A percentile compares a stretch with the other conserved stretches of the same genome.
Conservation (phyloP, 2,888 invertebrate species). For the Drosophila nigritarsus region DNA sequence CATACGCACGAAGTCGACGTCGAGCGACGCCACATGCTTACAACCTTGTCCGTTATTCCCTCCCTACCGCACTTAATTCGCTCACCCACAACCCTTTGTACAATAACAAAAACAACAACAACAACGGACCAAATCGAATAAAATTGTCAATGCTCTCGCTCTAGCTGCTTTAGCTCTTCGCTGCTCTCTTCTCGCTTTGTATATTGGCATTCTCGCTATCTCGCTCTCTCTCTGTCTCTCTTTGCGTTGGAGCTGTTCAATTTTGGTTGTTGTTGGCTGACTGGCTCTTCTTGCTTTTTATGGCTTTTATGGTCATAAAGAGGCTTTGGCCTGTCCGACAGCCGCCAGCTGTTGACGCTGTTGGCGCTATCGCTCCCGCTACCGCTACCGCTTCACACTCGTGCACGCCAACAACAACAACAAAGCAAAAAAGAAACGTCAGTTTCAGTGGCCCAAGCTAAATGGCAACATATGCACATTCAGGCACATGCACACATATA, state of each 20-base stretch:
- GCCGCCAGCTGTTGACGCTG: constrained; percentile 72
- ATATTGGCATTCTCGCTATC: constrained; percentile 23
- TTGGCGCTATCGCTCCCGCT: constrained; percentile 40
- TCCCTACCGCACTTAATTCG: constrained; percentile 34
- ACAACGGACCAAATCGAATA: constrained; percentile 55
- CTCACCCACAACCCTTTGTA: constrained; percentile 52
- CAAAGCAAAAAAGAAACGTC: constrained; percentile 45
- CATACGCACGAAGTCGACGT: constrained; percentile 36
- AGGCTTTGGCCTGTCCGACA: constrained; percentile 68
- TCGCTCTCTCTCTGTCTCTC: constrained; percentile 24
- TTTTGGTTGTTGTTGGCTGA: constrained; percentile 46
- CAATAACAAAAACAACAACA: constrained; percentile 35
- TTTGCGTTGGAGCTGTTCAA: constrained; percentile 38
- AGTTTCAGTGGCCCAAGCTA: constrained; percentile 53
- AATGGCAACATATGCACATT: constrained; percentile 72
- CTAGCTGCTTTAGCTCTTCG: constrained; percentile 20
- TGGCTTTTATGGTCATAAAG: constrained; percentile 78
- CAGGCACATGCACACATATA: constrained; percentile 18
- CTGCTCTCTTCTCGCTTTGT: constrained; percentile 36
- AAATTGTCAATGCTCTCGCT: constrained; percentile 52
- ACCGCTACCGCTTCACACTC: constrained; percentile 66
- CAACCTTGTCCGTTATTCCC: constrained; percentile 74
- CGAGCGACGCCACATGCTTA: constrained; percentile 65
- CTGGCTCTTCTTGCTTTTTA: constrained; percentile 71
- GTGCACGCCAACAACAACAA: constrained; percentile 37